Base-by-base conservation (phyloP, 2,113 vertebrate genomes). In the Chlorocebus sabaeus region DNA sequence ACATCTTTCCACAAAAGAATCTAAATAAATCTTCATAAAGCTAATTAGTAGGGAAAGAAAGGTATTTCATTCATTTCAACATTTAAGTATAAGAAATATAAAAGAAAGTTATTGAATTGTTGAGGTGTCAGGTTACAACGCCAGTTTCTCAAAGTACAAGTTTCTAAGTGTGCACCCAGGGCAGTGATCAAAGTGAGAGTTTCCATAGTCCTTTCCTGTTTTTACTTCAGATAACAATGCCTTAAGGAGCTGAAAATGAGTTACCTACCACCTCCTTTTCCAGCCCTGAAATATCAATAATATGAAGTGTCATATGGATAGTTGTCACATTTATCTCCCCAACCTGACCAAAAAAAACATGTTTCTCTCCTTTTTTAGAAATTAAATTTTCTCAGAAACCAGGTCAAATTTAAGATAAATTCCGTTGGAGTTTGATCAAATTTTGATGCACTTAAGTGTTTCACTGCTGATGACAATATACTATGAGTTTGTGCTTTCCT, bases 201-300 rank as follows among this genome's bases (percentile, higher is more conserved):
- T 9, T 0, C 0, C 50, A 52, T 67, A 45, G 75, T 84, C 95
- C 72, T 86, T 92, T 89, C 72, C 55, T 48, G 18, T 45, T 95
- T 96, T 84, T 92, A 64, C 35, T 80, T 96, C 12, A 64, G 17
- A 9, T 48, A 90, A 40, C 55, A 83, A 96, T 95, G 70, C 8
- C 91, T 81, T 27, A 96, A 96, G 57, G 43, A 89, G 48, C 27
- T 94, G 55, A 32, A 91, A 97, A 97, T 81, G 75, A 90, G 75
- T 90, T 0, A 2, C 59, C 25, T 5, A 64, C 10, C 78, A 76
- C 3, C 6, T 43, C 30, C 95, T 94, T 84, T 78, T 86, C 57
- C 32, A 10, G 90, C 30, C 38, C 20, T 35, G 45, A 59, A 57
- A 59, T 86, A 97, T 83, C 89, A 97, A 82, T 97, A 97, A 93